Base-by-base conservation (phyloP, 64 coral and sea anemone genomes). In the Montipora sp. region DNA sequence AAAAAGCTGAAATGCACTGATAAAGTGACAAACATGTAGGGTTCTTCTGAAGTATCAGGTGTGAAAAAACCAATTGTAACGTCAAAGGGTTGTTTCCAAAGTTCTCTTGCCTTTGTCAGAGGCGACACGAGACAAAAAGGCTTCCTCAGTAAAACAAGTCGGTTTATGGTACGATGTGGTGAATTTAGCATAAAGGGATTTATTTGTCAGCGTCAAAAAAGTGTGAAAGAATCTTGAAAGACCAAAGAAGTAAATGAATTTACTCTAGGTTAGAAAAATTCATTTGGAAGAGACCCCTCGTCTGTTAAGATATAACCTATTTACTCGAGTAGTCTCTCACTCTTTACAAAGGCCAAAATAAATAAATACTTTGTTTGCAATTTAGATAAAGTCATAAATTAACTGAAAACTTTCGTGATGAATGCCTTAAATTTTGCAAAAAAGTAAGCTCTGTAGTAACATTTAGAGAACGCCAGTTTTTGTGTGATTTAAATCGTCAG, bases 291-390 rank as follows among this genome's bases (percentile, higher is more conserved):
- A 71, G 68, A 71, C 3, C 5, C 3, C 5, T 11, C 5, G 19
- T 21, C 20, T 21, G 21, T 21, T n/a, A 5, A 18, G 13, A 18
- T 13, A 23, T 8, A 2, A 71, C 18, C 14, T 19, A 71, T 71
- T 14, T 5, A 71, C 19, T 71, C 5, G 63, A 68, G 13, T 68
- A 68, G 19, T 71, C 19, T 71, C 21, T 60, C 22, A 11, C 21
- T 81, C 23, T 23, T 23, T 67, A 18, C 27, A 66, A 11, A 67
- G 36, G 27, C 13, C 43, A 83, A 80, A 83, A 67, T 83, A 83
- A 67, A 46, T 44, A 46, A 67, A 67, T 61, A 44, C 47, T 66
- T 59, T 47, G 14, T 60, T 1, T 63, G 60, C 7, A 43, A 55
- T 67, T 46, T 36, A 36, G 55, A 27, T 81, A 43, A 44, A 15